Base-by-base conservation (phyloP, 2,797 vertebrate species). In the Eutrigla gurnardus region DNA sequence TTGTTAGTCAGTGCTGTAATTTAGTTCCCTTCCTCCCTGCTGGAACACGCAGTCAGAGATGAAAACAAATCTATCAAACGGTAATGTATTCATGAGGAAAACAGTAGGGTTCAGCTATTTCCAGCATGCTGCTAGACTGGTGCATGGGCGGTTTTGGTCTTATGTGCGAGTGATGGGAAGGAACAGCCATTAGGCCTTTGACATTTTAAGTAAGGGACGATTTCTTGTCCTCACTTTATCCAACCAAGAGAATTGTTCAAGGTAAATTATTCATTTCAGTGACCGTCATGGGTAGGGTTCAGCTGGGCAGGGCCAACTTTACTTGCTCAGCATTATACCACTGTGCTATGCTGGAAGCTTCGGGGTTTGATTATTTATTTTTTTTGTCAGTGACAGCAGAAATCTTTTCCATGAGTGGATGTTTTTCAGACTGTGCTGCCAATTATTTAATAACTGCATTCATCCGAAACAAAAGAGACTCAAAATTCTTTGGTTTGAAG, bases 241-340 rank as follows among this genome's bases (percentile, higher is more conserved):
- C 52, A 37, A 67, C 55, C 35, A 46, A 42, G 78, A 71, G 54
- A 88, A 73, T 69, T 57, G 75, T 72, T 73, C 55, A 45, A 64
- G 49, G 77, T 86, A 78, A 89, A 92, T 89, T 82, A 91, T 90
- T 91, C 6, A 85, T 88, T 62, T 66, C 50, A 40, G 60, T 53
- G 82, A 68, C 50, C 52, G 81, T 80, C 68, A 80, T 75, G 66
- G 60, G 55, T 17, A 75, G 37, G 36, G 71, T 68, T 81, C 69
- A 69, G 73, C 66, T 68, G 75, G 77, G 50, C 60, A 59, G 10
- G 35, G 71, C 39, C 69, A 65, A 70, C 68, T 62, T 46, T 39
- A 71, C 78, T 85, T 77, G 55, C 69, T 86, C 70, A 87, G 80
- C 74, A 73, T 57, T 78, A 74, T 47, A 59, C 40, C 45, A 43